These are phyloP conservation scores for Chrysemys picta DNA, from an alignment of 2,113 vertebrate genomes.

Conservation along the genomic window DNA sequence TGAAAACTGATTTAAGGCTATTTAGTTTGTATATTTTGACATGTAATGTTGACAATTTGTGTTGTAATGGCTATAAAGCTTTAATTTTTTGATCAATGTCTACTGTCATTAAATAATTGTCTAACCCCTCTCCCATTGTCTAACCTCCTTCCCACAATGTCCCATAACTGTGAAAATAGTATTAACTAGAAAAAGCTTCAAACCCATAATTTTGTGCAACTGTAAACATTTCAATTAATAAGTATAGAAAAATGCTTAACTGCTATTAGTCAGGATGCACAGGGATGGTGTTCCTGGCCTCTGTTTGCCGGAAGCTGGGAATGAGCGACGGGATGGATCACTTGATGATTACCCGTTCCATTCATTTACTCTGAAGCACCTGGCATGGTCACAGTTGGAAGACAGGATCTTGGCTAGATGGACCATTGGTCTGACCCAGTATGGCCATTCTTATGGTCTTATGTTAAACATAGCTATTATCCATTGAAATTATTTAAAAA, in stretches of 20 bases:
- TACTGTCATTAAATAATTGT: not conserved
- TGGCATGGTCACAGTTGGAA: too few relatives aligned
- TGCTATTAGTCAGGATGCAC: too few relatives aligned
- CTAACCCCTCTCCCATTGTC: not conserved
- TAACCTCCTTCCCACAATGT: not conserved
- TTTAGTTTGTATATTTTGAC: not conserved
- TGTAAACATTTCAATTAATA: not conserved
- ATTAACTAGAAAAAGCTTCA: not conserved
- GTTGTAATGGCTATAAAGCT: not conserved
- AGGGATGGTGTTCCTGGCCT: too few relatives aligned
- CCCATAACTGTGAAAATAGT: not conserved
- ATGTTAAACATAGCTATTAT: not conserved
- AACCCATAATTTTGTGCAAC: not conserved
- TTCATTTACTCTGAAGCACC: too few relatives aligned
- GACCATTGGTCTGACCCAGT: too few relatives aligned
- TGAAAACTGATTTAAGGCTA: not conserved
- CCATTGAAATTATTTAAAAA: not conserved
- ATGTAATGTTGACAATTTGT: too few relatives aligned
- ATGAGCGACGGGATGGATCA: too few relatives aligned
- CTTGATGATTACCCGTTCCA: too few relatives aligned
- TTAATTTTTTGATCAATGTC: not conserved
- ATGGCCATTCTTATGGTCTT: too few relatives aligned
- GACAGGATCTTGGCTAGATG: too few relatives aligned
- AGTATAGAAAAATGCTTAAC: not conserved
- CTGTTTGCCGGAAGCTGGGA: too few relatives aligned